Conservation (phyloP, 35 echinoderm and acorn worm genomes). For the Ophioderma brevispina region DNA sequence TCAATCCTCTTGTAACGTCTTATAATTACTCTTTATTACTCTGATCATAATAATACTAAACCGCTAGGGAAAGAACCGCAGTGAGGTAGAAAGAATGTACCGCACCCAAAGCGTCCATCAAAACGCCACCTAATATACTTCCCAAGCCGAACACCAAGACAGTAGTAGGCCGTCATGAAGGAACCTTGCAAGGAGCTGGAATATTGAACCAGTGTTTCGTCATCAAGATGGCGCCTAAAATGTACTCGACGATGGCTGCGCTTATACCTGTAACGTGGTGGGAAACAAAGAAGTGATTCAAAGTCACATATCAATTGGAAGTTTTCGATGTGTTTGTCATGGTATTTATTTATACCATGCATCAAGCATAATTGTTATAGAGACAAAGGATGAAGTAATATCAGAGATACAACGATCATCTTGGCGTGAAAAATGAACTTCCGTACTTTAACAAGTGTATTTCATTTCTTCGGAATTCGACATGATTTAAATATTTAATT, state of each 20-base stretch:
- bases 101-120: slow-evolving; percentile 28
- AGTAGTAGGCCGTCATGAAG: slow-evolving; percentile 34
- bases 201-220: slow-evolving; percentile 14
- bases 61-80: neutral
- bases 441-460: no score
- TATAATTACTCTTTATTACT: neutral
- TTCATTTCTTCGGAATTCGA: no score
- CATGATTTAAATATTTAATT: no score
- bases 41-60: slow-evolving; percentile 8
- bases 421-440: no score
- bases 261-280: neutral
- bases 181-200: slow-evolving; percentile 25
- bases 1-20: slow-evolving; percentile 12
- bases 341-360: no score
- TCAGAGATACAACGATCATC: no score
- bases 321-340: no score
- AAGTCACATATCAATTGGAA: no score
- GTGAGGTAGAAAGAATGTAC: slow-evolving; percentile 31
- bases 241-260: slow-evolving; percentile 39
- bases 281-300: no score
- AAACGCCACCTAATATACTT: slow-evolving; percentile 24
- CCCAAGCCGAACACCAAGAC: slow-evolving; percentile 16
- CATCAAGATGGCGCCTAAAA: slow-evolving; percentile 38
- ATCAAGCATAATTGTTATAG: no score
- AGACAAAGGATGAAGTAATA: no score